Conservation (phyloP, 1,140 invertebrate genomes). For the Hormaphis cornu region DNA sequence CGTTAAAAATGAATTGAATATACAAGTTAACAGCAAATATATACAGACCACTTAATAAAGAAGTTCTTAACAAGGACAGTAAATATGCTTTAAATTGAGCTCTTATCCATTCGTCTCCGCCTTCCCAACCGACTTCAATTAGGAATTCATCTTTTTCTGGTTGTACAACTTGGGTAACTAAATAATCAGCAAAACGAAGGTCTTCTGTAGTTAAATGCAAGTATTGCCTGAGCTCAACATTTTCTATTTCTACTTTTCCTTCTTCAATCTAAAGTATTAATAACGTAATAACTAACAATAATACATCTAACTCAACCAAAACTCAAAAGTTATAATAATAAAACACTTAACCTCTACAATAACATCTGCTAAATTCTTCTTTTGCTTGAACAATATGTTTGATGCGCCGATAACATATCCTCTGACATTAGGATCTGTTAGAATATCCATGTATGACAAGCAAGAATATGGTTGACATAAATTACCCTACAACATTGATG, state of each 20-base stretch:
- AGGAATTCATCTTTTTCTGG: conserved; percentile 56
- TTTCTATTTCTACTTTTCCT: conserved; percentile 77
- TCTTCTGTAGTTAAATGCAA: conserved; percentile 88
- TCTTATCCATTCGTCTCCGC: conserved; percentile 90
- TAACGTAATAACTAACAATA: not conserved
- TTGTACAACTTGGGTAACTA: conserved; percentile 74
- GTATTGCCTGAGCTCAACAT: conserved; percentile 70
- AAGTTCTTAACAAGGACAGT: conserved; percentile 73
- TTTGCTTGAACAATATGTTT: conserved; percentile 94
- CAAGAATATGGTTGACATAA: conserved; percentile 94
- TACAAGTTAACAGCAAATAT: not conserved
- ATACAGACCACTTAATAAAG: conserved; percentile 47
- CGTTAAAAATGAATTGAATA: too few species aligned
- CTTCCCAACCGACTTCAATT: conserved; percentile 77
- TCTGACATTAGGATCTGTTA: conserved; percentile 76
- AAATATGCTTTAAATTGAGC: conserved; percentile 90
- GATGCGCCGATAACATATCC: conserved; percentile 94
- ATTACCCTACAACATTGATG: conserved; percentile 56
- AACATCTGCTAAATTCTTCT: conserved; percentile 83
- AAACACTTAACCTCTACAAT: conserved; percentile 64
- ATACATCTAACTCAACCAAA: not conserved
- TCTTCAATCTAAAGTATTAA: conserved; percentile 50
- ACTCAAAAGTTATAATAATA: not conserved
- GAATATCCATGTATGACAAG: conserved; percentile 85
- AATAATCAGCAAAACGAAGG: conserved; percentile 86